Evolutionary conservation across 23 tunicate genomes (phyloP).

Genomic region (Diplosoma virens): DNA sequence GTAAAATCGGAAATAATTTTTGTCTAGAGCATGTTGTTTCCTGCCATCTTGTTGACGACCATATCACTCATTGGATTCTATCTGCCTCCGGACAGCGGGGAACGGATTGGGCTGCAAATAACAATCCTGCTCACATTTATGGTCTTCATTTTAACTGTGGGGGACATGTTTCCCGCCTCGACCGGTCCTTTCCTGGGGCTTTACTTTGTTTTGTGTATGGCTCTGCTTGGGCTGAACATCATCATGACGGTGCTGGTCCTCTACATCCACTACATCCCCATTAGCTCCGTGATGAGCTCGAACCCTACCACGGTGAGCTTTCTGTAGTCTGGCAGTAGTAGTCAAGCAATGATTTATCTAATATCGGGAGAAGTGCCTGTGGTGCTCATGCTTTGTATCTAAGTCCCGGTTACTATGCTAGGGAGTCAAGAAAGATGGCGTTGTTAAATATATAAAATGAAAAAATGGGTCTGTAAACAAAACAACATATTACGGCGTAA

Average conservation of each 20-base stretch:
- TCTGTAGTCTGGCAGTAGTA: too few relatives aligned
- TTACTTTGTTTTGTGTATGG: conserved; percentile 84
- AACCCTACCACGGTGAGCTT: conserved; percentile 18
- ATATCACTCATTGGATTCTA: conserved; percentile 73
- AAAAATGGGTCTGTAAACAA: too few relatives aligned
- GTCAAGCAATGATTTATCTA: too few relatives aligned
- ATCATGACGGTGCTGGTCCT: conserved; percentile 78
- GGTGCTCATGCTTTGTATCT: too few relatives aligned
- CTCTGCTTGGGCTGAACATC: conserved; percentile 63
- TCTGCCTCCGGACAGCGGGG: conserved; percentile 90
- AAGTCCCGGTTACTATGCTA: too few relatives aligned
- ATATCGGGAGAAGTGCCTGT: too few relatives aligned
- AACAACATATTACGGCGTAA: too few relatives aligned
- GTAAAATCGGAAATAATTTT: neutral
- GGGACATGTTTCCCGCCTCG: conserved; percentile 90
- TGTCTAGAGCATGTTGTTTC: conserved; percentile 76
- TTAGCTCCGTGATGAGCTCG: conserved; percentile 23
- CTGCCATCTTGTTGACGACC: conserved; percentile 81
- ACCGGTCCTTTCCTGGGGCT: conserved; percentile 84
- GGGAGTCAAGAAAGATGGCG: too few relatives aligned
- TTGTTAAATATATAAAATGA: too few relatives aligned
- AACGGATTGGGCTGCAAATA: conserved; percentile 80
- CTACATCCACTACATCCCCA: conserved; percentile 73
- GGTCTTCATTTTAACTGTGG: conserved; percentile 83
- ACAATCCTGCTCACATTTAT: conserved; percentile 83